phyloP scores from a whole-genome alignment of 2,888 invertebrate species.

The Lycophotia porphyrea region DNA sequence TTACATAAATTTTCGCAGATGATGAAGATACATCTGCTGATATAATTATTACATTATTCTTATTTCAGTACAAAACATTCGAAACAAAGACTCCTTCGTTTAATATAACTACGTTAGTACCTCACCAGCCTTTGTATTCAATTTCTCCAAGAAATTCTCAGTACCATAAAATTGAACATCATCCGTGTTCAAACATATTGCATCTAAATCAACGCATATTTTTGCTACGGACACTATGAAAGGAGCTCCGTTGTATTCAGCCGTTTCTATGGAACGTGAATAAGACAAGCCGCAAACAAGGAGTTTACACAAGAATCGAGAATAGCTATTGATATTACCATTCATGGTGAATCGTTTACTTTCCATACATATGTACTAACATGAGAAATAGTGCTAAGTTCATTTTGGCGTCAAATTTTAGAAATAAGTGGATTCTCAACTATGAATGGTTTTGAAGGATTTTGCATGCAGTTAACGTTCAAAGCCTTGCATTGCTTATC shows the following conservation, averaged over 20 bases:
- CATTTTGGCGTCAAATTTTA: constrained; percentile 30
- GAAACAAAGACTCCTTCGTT: background rate
- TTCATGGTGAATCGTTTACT: constrained; percentile 62
- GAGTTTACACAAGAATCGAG: constrained; percentile 66
- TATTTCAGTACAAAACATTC: too few species aligned
- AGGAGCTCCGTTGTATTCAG: constrained; percentile 56
- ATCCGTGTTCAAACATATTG: constrained; percentile 52
- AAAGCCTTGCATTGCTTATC: background rate
- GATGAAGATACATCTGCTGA: background rate
- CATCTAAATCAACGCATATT: constrained; percentile 67
- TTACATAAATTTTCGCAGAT: background rate
- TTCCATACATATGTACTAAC: constrained; percentile 38
- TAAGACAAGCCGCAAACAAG: constrained; percentile 65
- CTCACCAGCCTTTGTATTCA: constrained; percentile 22
- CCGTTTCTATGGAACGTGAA: constrained; percentile 64
- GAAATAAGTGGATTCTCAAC: constrained; percentile 9
- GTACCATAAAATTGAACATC: constrained; percentile 40
- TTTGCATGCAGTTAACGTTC: background rate
- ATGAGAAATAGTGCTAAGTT: constrained; percentile 33
- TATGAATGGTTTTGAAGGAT: background rate
- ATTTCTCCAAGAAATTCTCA: constrained; percentile 15
- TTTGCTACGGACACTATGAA: constrained; percentile 62
- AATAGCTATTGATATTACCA: constrained; percentile 68
- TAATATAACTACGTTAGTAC: background rate
- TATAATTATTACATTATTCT: background rate